These are phyloP conservation scores for Tonatia bakeri DNA, from an alignment of 2,113 vertebrate genomes.

Conservation along the genomic window DNA sequence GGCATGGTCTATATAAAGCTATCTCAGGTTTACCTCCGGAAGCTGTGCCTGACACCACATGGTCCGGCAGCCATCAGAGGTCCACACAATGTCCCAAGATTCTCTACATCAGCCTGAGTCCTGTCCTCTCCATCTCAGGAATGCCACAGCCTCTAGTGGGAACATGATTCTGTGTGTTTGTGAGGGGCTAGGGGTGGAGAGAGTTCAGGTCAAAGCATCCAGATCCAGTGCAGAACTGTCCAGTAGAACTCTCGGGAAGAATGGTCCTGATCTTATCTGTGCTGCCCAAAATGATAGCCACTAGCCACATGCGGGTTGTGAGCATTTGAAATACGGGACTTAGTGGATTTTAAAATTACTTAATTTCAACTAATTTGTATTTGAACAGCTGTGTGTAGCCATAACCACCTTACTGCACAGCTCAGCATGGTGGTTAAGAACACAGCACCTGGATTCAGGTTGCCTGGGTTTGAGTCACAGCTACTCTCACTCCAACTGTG, in stretches of 20 bases:
- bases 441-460: background rate
- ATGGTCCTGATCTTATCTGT: background rate
- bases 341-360: background rate
- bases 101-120: background rate
- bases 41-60: background rate
- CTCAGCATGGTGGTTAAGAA: background rate
- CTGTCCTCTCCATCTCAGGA: background rate
- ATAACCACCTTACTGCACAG: background rate
- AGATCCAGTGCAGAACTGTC: background rate
- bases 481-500: background rate
- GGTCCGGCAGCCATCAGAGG: background rate
- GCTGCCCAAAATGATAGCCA: background rate
- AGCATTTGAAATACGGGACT: background rate
- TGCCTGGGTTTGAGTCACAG: background rate
- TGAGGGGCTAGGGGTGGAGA: background rate
- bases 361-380: background rate
- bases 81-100: background rate
- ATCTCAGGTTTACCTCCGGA: background rate
- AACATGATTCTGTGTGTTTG: background rate
- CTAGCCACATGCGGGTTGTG: too few relatives aligned
- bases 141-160: background rate
- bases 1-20: background rate
- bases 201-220: too few relatives aligned
- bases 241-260: background rate
- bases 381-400: background rate